Evolutionary conservation across 2,113 vertebrate species (phyloP).

Genomic region (Tetrao urogallus): DNA sequence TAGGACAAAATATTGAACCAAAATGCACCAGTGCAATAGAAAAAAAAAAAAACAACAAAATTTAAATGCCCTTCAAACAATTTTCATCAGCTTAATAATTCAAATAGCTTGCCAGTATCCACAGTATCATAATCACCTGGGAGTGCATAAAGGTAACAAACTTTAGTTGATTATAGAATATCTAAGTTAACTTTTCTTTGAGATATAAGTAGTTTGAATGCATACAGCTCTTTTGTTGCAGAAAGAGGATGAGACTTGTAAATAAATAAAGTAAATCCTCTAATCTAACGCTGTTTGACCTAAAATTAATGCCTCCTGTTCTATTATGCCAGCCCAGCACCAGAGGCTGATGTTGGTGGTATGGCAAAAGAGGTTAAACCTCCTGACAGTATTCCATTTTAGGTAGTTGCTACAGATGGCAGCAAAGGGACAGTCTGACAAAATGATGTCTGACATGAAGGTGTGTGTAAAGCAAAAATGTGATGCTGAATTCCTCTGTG

Average conservation of each 20-base stretch:
- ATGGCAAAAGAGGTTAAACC: no score
- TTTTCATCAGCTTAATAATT: not conserved
- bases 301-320: no score
- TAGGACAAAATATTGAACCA: not conserved
- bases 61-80: not conserved
- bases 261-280: not conserved
- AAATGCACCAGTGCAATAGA: not conserved
- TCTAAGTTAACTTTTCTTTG: not conserved
- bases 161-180: constrained; percentile 17
- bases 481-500: no score
- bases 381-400: no score
- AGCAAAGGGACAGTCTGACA: no score
- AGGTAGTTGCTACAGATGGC: no score
- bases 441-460: no score
- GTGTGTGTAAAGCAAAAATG: no score
- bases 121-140: not conserved
- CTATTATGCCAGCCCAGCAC: no score
- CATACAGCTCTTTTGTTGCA: not conserved
- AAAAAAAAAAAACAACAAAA: not conserved
- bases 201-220: not conserved
- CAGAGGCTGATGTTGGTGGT: no score
- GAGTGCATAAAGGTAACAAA: not conserved
- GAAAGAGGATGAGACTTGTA: not conserved
- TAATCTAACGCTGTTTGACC: no score
- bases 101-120: not conserved